Evolutionary conservation across 2,113 vertebrate species (phyloP).

Genomic region (Anguilla japonica): DNA sequence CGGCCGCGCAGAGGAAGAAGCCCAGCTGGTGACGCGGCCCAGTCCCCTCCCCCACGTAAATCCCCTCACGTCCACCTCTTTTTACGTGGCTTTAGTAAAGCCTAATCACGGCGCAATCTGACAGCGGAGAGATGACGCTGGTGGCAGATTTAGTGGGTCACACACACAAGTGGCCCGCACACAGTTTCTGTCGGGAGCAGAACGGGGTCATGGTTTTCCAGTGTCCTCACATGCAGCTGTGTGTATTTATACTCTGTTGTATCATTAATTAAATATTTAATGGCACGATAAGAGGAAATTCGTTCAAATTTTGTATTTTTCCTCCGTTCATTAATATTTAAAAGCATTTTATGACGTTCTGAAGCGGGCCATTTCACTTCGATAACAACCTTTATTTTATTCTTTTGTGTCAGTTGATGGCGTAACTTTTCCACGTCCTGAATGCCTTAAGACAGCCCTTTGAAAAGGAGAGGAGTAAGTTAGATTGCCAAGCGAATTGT

Average conservation of each 20-base stretch:
- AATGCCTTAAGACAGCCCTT: background rate
- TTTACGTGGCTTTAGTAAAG: background rate
- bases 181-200: background rate
- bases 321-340: background rate
- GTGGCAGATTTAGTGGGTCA: background rate
- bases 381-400: background rate
- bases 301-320: background rate
- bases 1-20: background rate
- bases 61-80: background rate
- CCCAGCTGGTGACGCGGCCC: constrained; percentile 7
- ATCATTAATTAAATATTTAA: background rate
- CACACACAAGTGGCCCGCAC: constrained; percentile 3
- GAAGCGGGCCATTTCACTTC: background rate
- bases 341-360: background rate
- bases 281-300: background rate
- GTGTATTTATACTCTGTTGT: background rate
- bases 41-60: background rate
- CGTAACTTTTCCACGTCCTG: background rate
- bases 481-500: background rate
- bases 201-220: background rate
- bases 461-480: background rate
- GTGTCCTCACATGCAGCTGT: background rate
- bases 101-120: constrained; percentile 10
- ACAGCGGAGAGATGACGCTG: background rate
- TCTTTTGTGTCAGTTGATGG: background rate